Evolutionary conservation across 2,797 vertebrate species (phyloP).

Genomic region (Streptopelia turtur): DNA sequence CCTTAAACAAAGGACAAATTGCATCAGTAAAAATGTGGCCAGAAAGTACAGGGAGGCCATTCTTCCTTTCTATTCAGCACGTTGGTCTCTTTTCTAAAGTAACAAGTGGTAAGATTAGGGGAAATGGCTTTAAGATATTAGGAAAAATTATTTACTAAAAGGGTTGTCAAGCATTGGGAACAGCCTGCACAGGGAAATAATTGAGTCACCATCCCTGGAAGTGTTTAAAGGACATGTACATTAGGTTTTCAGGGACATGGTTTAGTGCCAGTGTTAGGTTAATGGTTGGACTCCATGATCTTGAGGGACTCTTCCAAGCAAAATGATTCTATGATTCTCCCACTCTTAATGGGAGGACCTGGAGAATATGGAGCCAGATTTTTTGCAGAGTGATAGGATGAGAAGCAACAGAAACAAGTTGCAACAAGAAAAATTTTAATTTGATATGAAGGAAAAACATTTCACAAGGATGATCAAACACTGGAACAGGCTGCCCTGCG

Average conservation of each 20-base stretch:
- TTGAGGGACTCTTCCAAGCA: too few relatives aligned
- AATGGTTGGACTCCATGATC: too few relatives aligned
- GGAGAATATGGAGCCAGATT: neutral
- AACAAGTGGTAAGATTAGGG: too few relatives aligned
- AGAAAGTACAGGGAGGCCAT: neutral
- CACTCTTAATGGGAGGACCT: neutral
- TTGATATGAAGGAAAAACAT: neutral
- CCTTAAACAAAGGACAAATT: neutral
- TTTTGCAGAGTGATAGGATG: neutral
- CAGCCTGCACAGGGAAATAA: too few relatives aligned
- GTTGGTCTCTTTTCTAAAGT: neutral
- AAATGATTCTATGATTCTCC: too few relatives aligned
- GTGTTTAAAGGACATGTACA: too few relatives aligned
- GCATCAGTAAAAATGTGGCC: neutral
- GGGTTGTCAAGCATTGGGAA: too few relatives aligned
- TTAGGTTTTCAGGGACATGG: too few relatives aligned
- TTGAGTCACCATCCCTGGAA: too few relatives aligned
- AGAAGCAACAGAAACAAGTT: neutral
- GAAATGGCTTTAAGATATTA: too few relatives aligned
- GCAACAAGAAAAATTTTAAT: neutral
- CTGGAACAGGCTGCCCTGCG: neutral
- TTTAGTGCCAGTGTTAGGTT: too few relatives aligned
- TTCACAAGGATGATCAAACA: neutral
- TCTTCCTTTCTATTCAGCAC: neutral
- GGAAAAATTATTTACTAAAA: too few relatives aligned